These are phyloP conservation scores for Drosophila mayaguana DNA, from an alignment of 2,888 invertebrate genomes.

Conservation along the genomic window DNA sequence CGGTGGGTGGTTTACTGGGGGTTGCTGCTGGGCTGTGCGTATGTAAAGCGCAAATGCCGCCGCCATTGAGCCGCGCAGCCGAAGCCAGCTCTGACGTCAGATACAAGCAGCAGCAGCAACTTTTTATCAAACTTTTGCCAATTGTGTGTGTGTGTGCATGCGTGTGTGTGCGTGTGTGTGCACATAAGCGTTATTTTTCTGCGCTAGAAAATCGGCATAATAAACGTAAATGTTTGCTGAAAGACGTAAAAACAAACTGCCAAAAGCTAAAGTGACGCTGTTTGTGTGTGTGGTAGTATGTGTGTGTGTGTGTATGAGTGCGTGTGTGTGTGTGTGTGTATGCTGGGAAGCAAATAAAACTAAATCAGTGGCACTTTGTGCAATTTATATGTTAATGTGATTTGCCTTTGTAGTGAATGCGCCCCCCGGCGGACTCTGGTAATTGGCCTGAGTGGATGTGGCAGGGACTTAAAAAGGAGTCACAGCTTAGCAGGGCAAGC, in stretches of 20 bases:
- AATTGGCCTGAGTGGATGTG: constrained; percentile 52
- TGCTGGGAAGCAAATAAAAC: constrained; percentile 58
- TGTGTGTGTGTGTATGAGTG: constrained; percentile 1
- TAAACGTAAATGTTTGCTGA: constrained; percentile 77
- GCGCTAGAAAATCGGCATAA: constrained; percentile 81
- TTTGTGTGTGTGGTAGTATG: background rate
- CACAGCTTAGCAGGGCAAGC: constrained; percentile 13
- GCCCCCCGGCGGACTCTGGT: constrained; percentile 43
- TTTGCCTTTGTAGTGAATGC: constrained; percentile 74
- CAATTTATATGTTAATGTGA: constrained; percentile 82
- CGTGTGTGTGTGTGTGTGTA: constrained; percentile 7
- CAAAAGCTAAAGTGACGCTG: constrained; percentile 30
- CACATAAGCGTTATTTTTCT: constrained; percentile 81
- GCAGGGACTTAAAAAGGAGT: constrained; percentile 1
- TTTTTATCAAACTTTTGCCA: constrained; percentile 45
- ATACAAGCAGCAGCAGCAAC: constrained; percentile 19
- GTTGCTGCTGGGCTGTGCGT: constrained; percentile 36
- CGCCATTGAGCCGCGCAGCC: constrained; percentile 45
- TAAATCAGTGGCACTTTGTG: constrained; percentile 77
- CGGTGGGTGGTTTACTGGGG: constrained; percentile 25
- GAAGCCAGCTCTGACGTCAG: constrained; percentile 53
- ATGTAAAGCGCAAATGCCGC: constrained; percentile 47
- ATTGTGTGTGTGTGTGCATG: constrained; percentile 10
- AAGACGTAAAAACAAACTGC: constrained; percentile 73
- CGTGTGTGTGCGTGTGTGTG: constrained; percentile 32